phyloP scores from a whole-genome alignment of 2,888 invertebrate species.

The Diaperis boleti region DNA sequence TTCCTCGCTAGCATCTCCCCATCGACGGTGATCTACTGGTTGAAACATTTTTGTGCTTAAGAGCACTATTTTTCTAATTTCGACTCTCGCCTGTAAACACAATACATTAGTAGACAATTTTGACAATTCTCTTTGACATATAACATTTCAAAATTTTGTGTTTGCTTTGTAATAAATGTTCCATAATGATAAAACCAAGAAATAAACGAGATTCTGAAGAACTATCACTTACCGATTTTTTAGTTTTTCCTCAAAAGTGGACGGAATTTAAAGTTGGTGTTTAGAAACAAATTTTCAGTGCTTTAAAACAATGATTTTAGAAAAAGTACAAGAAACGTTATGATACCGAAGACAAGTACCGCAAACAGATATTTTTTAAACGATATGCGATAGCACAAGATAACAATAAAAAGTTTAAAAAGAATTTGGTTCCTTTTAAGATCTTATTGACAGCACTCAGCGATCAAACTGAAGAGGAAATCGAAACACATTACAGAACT shows the following conservation, averaged over 20 bases:
- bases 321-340: background rate
- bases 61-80: too few species aligned
- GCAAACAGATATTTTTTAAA: background rate
- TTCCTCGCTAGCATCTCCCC: too few species aligned
- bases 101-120: too few species aligned
- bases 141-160: background rate
- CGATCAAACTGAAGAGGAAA: constrained; percentile 2
- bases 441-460: background rate
- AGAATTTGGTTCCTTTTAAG: background rate
- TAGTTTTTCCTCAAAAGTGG: background rate
- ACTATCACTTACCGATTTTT: background rate
- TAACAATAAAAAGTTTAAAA: background rate
- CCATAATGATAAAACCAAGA: background rate
- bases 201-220: background rate
- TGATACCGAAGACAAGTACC: background rate
- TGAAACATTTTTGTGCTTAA: too few species aligned
- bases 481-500: background rate
- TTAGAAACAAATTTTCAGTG: background rate
- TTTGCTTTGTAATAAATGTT: background rate
- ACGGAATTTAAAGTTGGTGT: background rate
- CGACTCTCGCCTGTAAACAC: too few species aligned
- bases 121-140: too few species aligned
- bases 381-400: background rate
- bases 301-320: background rate
- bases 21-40: too few species aligned